These are phyloP conservation scores for Datnioides undecimradiatus DNA, from an alignment of 2,113 vertebrate genomes.

Conservation along the genomic window DNA sequence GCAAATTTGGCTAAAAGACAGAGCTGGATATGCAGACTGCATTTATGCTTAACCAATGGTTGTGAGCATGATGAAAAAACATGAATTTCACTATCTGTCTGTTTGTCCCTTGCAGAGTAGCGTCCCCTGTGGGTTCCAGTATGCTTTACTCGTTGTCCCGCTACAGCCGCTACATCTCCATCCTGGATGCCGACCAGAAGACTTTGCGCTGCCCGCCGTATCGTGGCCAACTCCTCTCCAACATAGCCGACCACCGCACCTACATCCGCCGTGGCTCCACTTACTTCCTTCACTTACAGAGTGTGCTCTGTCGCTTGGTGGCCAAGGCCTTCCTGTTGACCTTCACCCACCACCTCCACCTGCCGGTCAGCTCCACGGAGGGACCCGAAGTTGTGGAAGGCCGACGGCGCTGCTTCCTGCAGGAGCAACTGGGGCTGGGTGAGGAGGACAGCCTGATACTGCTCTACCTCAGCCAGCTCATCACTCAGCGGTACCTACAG, in stretches of 20 bases:
- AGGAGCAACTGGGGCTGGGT: slow-evolving; percentile 89
- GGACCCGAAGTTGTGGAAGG: slow-evolving; percentile 68
- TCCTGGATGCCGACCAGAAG: slow-evolving; percentile 94
- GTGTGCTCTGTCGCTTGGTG: slow-evolving; percentile 89
- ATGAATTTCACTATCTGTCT: background rate
- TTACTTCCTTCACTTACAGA: slow-evolving; percentile 93
- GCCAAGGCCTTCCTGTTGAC: slow-evolving; percentile 94
- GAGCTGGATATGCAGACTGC: background rate
- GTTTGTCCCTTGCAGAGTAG: slow-evolving; percentile 82
- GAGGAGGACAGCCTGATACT: slow-evolving; percentile 92
- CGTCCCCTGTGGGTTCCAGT: slow-evolving; percentile 86
- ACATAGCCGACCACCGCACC: slow-evolving; percentile 94
- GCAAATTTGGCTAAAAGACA: background rate
- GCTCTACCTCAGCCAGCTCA: slow-evolving; percentile 92
- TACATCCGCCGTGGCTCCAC: slow-evolving; percentile 95
- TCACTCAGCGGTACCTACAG: slow-evolving; percentile 90
- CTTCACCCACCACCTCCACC: slow-evolving; percentile 96
- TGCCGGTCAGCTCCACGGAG: slow-evolving; percentile 87
- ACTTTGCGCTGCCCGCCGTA: slow-evolving; percentile 93
- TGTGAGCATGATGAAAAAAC: background rate
- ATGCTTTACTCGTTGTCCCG: slow-evolving; percentile 90
- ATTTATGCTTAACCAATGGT: background rate
- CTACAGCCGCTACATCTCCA: slow-evolving; percentile 93
- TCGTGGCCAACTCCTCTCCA: slow-evolving; percentile 86
- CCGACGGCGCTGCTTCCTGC: slow-evolving; percentile 79